Conservation (phyloP, 2,113 vertebrate genomes). For the Lophotis ruficrista region DNA sequence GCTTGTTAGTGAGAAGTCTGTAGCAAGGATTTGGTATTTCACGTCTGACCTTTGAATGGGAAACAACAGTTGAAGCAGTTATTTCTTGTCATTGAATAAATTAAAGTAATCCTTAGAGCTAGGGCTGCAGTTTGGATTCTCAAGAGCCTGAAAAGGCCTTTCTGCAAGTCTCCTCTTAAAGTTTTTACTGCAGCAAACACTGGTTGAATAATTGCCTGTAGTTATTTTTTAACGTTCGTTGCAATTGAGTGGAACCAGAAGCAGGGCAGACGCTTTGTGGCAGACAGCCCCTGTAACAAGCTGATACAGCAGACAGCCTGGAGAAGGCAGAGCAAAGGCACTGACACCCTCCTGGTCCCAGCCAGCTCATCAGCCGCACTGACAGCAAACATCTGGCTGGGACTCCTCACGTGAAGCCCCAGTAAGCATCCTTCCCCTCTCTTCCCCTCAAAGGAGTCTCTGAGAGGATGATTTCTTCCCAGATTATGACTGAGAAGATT, state of each 20-base stretch:
- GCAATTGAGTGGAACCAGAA: background rate
- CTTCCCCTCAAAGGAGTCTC: background rate
- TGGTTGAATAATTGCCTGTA: background rate
- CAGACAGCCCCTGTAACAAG: rapidly evolving
- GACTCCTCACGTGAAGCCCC: background rate
- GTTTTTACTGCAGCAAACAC: background rate
- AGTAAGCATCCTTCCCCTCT: background rate
- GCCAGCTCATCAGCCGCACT: background rate
- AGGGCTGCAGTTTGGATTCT: background rate
- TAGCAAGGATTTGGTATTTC: slow-evolving; percentile 24
- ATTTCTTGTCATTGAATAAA: slow-evolving; percentile 19
- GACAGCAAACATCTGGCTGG: background rate
- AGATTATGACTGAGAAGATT: background rate
- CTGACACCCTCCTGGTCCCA: background rate
- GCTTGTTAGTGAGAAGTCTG: slow-evolving; percentile 13
- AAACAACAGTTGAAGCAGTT: background rate
- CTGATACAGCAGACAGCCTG: background rate
- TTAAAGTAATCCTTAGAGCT: background rate
- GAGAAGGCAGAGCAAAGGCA: background rate
- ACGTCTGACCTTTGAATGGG: slow-evolving; percentile 48
- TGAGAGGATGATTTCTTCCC: background rate
- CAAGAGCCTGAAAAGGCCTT: background rate
- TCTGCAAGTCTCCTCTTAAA: background rate
- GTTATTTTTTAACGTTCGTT: background rate
- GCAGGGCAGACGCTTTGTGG: background rate